Evolutionary conservation across 2,888 invertebrate species (phyloP), one percentile per base, ranked within the genome.

Genomic region (Cephonodes hylas): DNA sequence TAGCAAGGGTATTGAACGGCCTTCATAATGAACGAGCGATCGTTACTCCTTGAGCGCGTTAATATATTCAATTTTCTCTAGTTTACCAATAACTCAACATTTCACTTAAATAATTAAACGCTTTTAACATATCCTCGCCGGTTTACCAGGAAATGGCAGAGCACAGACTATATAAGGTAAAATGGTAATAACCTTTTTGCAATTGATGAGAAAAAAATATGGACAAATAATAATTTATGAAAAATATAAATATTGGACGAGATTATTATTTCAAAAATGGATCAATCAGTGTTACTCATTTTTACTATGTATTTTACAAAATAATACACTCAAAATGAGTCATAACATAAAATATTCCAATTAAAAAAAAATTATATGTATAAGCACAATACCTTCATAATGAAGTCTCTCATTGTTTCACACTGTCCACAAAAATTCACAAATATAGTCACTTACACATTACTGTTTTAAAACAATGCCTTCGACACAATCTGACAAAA

Each of bases 31-130:
- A 53, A 53, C 27, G 8, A 7, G 31, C 53, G 53, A 3, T 53
- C 48, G 31, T 27, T 31, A 53, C 15, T 53, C 15, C 7, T 25
- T 48, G 13, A 23, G 27, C 18, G 20, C 15, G 15, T 48, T 48
- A 31, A 53, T 53, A 10, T 53, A 53, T 53, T 53, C 53, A 53
- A 53, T 53, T 53, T 53, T 53, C 53, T 53, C 53, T 10, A 4
- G 18, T 31, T 5, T 48, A 31, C 27, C 1, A 27, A 53, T 53
- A 53, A 53, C 18, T 53, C 53, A 31, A 5, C 18, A 15, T 10
- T 53, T 31, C 18, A 31, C 48, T 53, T 31, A 0, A 18, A 53
- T 27, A 18, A 20, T 53, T 18, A 31, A 31, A 18, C 27, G 10
- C 31, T 53, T 31, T 53, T 31, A 53, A 27, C 27, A 53, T 18